Evolutionary conservation across 2,797 vertebrate species (phyloP).

Genomic region (Pyrrhura leucotis): DNA sequence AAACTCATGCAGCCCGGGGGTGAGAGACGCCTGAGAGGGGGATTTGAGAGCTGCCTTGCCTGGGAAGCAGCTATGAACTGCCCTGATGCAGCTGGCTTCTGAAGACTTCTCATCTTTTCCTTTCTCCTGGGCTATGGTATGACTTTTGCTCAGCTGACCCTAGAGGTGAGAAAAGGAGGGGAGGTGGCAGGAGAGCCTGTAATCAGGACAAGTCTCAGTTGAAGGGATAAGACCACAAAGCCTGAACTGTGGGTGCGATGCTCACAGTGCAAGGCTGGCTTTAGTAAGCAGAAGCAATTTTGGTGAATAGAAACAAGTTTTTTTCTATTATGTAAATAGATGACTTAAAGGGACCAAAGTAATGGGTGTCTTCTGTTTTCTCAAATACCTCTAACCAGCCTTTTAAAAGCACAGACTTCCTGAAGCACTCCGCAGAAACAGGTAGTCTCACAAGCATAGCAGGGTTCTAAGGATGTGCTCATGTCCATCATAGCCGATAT

Average conservation of each 20-base stretch:
- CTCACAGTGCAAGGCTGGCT: not conserved
- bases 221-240: not conserved
- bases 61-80: not conserved
- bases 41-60: not conserved
- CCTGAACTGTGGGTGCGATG: not conserved
- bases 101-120: not conserved
- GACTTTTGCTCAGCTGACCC: not conserved
- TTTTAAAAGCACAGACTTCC: not conserved
- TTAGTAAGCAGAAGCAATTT: not conserved
- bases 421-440: not conserved
- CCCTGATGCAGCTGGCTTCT: not conserved
- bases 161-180: not conserved
- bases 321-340: not conserved
- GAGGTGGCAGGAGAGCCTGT: not conserved
- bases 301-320: not conserved
- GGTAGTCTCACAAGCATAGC: not conserved
- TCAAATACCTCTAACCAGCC: not conserved
- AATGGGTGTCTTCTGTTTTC: not conserved
- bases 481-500: accelerated
- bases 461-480: not conserved
- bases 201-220: not conserved
- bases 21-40: not conserved
- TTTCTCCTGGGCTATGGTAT: not conserved
- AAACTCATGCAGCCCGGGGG: not conserved
- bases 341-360: not conserved